Base-by-base conservation (phyloP, 2,113 vertebrate genomes). In the Epinephelus fuscoguttatus region DNA sequence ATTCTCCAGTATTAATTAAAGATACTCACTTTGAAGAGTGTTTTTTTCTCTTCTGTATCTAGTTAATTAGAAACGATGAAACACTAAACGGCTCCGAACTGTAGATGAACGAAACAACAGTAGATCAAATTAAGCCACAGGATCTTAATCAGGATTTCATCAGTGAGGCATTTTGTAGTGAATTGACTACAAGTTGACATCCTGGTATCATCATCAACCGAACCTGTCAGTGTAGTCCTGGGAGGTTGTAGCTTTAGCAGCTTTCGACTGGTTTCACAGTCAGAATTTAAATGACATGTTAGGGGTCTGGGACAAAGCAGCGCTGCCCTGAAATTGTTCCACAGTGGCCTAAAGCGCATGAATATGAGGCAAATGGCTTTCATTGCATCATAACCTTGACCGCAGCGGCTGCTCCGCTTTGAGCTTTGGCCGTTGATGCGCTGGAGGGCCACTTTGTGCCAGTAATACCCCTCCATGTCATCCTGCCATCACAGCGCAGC, bases 371-470 rank as follows among this genome's bases (percentile, higher is more conserved):
- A 79, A 94, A 91, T 88, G 90, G 90, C 89, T 90, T 84, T 76
- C 67, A 79, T 86, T 84, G 91, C 91, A 82, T 85, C 83, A 85
- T 92, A 92, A 95, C 94, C 94, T 95, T 95, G 94, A 94, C 94
- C 90, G 52, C 62, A 47, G 89, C 50, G 81, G 79, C 89, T 74
- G 68, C 70, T 84, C 77, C 61, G 87, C 84, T 88, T 61, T 74
- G 86, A 92, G 91, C 89, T 84, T 75, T 74, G 85, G 88, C 88
- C 89, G 67, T 45, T 60, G 80, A 89, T 89, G 82, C 80, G 92
- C 92, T 91, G 63, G 75, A 83, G 93, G 94, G 94, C 93, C 92
- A 88, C 92, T 92, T 87, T 91, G 88, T 88, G 91, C 86, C 88
- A 80, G 89, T 71, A 86, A 89, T 85, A 91, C 56, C 81, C 72